phyloP scores from a whole-genome alignment of 2,113 vertebrate genomes.

The Astur gentilis region DNA sequence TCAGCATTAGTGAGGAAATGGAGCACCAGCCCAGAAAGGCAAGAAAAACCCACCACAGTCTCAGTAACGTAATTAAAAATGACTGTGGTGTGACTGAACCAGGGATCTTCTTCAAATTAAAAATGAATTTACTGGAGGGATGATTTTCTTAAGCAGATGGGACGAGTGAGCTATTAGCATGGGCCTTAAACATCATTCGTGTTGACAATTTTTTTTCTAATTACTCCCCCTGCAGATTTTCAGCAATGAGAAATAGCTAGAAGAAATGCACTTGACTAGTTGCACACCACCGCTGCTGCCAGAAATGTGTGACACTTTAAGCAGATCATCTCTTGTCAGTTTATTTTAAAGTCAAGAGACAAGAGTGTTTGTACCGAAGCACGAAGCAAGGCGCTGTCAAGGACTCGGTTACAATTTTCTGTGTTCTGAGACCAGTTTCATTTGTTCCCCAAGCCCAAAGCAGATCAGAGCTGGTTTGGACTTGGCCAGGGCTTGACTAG shows the following conservation, averaged over 20 bases:
- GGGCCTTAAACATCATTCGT: background rate
- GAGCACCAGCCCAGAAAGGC: background rate
- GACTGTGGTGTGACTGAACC: background rate
- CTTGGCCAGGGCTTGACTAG: background rate
- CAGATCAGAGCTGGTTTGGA: background rate
- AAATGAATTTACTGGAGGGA: constrained; percentile 6
- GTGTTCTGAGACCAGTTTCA: background rate
- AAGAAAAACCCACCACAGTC: background rate
- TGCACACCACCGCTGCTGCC: background rate
- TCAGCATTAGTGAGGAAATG: background rate
- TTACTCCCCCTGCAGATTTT: constrained; percentile 1
- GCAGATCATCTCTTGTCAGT: background rate
- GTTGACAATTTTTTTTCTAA: constrained; percentile 25
- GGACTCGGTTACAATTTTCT: background rate
- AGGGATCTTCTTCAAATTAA: constrained; percentile 10
- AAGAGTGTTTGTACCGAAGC: background rate
- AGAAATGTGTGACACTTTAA: background rate
- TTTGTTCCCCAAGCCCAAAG: background rate
- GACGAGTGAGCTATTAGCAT: background rate
- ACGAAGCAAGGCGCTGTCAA: background rate
- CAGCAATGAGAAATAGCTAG: background rate
- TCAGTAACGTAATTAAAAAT: constrained; percentile 23
- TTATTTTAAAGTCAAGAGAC: background rate
- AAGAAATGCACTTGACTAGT: background rate
- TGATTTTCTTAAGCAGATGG: constrained; percentile 13